phyloP scores from a whole-genome alignment of 2,113 vertebrate species.

The Sturnira hondurensis region DNA sequence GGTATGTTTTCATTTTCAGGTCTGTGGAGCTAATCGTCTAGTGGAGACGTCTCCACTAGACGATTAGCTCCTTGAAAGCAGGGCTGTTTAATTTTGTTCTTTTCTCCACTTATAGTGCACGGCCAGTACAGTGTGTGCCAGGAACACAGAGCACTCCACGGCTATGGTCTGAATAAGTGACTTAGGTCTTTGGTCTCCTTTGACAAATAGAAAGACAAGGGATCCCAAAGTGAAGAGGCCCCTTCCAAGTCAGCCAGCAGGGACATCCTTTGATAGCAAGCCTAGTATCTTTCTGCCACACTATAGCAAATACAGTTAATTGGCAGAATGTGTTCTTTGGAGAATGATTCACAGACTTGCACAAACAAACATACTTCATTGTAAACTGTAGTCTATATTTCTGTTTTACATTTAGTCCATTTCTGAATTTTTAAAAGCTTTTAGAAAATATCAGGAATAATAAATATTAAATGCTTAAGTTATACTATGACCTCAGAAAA shows the following conservation, averaged over 20 bases:
- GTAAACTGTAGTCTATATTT: not conserved
- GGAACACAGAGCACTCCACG: not conserved
- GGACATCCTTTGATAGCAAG: not conserved
- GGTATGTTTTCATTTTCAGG: not conserved
- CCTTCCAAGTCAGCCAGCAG: not conserved
- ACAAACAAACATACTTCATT: not conserved
- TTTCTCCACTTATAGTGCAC: not conserved
- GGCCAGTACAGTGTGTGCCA: too few species aligned
- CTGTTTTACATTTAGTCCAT: not conserved
- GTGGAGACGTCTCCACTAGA: too few species aligned
- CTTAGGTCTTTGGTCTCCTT: not conserved
- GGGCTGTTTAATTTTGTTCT: not conserved
- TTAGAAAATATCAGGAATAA: not conserved
- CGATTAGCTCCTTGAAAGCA: not conserved
- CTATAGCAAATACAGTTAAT: not conserved
- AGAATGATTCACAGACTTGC: not conserved
- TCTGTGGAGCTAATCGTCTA: too few species aligned
- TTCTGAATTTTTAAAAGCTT: not conserved
- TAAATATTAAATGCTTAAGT: not conserved
- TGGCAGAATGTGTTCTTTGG: not conserved
- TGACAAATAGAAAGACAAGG: not conserved
- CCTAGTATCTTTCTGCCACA: not conserved
- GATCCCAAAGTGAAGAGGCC: not conserved
- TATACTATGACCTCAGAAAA: not conserved
- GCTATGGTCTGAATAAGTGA: not conserved